phyloP scores from a whole-genome alignment of 2,113 vertebrate genomes.

The Campylomormyrus tamandua region DNA sequence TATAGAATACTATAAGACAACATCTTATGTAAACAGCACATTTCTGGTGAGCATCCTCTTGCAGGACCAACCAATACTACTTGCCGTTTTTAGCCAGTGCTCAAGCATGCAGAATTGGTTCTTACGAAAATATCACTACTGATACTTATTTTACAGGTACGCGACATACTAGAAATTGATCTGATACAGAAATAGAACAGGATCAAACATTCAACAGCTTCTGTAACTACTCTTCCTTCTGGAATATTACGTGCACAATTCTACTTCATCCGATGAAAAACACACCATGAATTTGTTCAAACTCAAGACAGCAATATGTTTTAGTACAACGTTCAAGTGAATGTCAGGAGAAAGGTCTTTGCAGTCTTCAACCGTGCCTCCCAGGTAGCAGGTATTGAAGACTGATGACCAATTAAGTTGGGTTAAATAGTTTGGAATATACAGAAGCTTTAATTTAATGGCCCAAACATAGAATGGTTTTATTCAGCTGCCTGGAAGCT shows the following conservation, averaged over 20 bases:
- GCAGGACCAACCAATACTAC: neutral
- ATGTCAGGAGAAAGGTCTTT: neutral
- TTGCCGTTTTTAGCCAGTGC: neutral
- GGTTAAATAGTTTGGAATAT: neutral
- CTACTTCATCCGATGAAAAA: neutral
- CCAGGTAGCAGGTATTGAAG: neutral
- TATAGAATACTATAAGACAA: slow-evolving; percentile 32
- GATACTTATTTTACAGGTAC: neutral
- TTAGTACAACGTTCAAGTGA: neutral
- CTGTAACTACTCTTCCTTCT: neutral
- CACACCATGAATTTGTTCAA: neutral
- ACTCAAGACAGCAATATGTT: neutral
- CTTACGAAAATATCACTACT: neutral
- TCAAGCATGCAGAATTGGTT: neutral
- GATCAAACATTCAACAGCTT: neutral
- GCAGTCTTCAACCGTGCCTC: neutral
- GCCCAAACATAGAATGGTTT: neutral
- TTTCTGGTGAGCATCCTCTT: neutral
- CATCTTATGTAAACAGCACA: neutral
- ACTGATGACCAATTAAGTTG: neutral
- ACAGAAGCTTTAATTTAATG: neutral
- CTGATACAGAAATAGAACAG: neutral
- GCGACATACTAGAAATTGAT: neutral
- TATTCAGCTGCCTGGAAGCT: neutral
- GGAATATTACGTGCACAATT: neutral